These are phyloP conservation scores for Amphiprion percula DNA, from an alignment of 2,113 vertebrate species.

Conservation along the genomic window DNA sequence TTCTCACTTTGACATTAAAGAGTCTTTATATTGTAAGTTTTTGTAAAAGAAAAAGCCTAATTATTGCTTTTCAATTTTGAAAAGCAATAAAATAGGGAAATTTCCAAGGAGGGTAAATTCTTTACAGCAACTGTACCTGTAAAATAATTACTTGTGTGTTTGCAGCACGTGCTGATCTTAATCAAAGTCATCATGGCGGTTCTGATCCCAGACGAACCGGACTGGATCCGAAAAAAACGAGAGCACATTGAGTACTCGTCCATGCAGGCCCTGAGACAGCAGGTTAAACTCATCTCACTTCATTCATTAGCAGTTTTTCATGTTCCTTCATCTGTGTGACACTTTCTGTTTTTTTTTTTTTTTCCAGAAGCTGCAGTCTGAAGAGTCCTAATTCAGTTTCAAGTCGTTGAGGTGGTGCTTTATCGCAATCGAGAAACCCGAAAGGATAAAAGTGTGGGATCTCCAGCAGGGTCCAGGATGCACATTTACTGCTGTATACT, in stretches of 20 bases:
- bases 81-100: no score
- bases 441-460: background rate
- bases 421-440: background rate
- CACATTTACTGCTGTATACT: background rate
- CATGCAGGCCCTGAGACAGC: slow-evolving; percentile 81
- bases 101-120: no score
- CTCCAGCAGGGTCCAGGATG: background rate
- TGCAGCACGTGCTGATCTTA: slow-evolving; percentile 83
- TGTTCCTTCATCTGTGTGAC: background rate
- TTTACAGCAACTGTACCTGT: no score
- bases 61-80: no score
- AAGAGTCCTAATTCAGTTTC: slow-evolving; percentile 46
- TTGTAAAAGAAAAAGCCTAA: no score
- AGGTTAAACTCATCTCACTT: slow-evolving; percentile 59
- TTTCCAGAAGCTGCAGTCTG: slow-evolving; percentile 46
- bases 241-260: slow-evolving; percentile 83
- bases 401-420: slow-evolving; percentile 11
- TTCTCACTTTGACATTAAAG: no score
- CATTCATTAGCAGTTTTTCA: background rate
- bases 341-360: background rate
- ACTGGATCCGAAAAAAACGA: slow-evolving; percentile 82
- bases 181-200: slow-evolving; percentile 81
- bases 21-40: no score
- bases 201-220: slow-evolving; percentile 86
- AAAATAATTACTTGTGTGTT: slow-evolving; percentile 18